Conservation (phyloP, 1,140 invertebrate species). For the Ephestia elutella region DNA sequence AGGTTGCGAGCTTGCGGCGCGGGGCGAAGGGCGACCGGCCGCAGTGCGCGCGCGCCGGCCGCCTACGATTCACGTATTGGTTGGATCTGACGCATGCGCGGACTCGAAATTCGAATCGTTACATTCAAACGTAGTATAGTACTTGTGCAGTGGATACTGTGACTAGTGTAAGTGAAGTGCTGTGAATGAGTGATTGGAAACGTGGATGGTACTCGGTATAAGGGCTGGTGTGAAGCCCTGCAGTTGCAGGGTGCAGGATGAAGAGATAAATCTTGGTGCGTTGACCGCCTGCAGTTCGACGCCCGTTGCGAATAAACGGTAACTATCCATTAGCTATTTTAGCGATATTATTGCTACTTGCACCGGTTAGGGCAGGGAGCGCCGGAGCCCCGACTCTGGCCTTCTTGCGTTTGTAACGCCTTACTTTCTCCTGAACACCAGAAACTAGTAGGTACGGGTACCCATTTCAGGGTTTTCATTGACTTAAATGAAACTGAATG, state of each 20-base stretch:
- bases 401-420: background rate
- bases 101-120: slow-evolving; percentile 1
- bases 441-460: background rate
- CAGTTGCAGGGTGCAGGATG: slow-evolving; percentile 22
- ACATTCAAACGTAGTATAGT: slow-evolving; percentile 9
- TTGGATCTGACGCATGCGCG: slow-evolving; percentile 12
- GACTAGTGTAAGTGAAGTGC: slow-evolving; percentile 4
- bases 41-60: slow-evolving; percentile 44
- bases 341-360: slow-evolving; percentile 4
- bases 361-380: background rate
- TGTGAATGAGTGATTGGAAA: slow-evolving; percentile 6
- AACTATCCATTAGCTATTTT: slow-evolving; percentile 33
- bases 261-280: slow-evolving; percentile 36
- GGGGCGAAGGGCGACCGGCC: slow-evolving; percentile 16
- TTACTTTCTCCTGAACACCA: background rate
- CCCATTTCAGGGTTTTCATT: too few species aligned
- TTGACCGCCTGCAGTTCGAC: slow-evolving; percentile 44
- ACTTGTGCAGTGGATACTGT: slow-evolving; percentile 4
- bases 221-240: slow-evolving; percentile 10
- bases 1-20: slow-evolving; percentile 24
- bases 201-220: slow-evolving; percentile 5
- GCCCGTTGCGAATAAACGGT: slow-evolving; percentile 41
- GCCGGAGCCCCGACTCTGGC: background rate
- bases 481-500: too few species aligned
- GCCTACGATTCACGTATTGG: slow-evolving; percentile 25